Conservation (phyloP, 2,888 invertebrate genomes). For the Calameuta filiformis region DNA sequence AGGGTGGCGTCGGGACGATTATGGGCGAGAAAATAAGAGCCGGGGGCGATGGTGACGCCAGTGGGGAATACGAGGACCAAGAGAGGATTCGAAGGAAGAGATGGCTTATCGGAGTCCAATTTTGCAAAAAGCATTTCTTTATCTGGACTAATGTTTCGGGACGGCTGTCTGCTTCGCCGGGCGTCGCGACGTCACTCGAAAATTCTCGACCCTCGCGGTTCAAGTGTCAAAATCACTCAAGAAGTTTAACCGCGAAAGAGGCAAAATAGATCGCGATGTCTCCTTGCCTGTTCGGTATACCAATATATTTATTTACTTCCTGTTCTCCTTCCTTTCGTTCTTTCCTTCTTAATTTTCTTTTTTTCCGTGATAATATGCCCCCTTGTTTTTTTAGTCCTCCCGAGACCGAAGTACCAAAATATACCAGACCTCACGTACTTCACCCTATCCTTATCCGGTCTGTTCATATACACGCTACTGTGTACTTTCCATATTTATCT, state of each 20-base stretch:
- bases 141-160: constrained; percentile 21
- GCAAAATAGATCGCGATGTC: background rate
- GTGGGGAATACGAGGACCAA: background rate
- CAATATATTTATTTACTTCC: background rate
- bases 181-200: background rate
- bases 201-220: background rate
- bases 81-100: background rate
- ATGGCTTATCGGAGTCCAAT: constrained; percentile 22
- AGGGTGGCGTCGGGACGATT: background rate
- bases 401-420: background rate
- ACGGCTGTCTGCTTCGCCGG: background rate
- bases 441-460: background rate
- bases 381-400: background rate
- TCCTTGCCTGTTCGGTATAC: no score
- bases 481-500: background rate
- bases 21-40: background rate
- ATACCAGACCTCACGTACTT: background rate
- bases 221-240: constrained; percentile 14
- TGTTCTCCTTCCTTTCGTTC: background rate
- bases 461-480: background rate
- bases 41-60: background rate
- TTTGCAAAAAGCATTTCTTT: constrained; percentile 24
- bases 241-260: constrained; percentile 3
- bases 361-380: background rate
- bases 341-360: background rate